Percentiles rank a stretch among this genome's conserved stretches.
phyloP scores from a whole-genome alignment of 2,797 vertebrate species.

The Euphonia xanthogaster region DNA sequence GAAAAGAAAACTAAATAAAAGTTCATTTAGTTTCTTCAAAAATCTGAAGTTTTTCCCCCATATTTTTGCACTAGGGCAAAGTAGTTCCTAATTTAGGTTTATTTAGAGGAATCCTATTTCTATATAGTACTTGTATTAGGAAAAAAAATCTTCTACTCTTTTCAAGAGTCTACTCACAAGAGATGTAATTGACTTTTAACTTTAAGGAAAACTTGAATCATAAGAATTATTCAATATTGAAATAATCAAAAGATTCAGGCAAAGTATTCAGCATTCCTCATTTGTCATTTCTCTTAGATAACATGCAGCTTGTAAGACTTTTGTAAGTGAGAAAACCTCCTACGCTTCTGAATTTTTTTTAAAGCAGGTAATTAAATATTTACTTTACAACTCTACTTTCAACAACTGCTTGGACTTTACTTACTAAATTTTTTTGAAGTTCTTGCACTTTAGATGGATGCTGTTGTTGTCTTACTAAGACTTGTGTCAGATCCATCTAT shows the following conservation, averaged over 20 bases:
- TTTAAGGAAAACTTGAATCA: neutral
- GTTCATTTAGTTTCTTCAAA: neutral
- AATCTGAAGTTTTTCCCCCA: neutral
- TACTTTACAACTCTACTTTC: neutral
- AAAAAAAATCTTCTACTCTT: neutral
- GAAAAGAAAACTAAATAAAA: neutral
- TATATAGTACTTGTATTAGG: neutral
- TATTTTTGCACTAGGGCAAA: neutral
- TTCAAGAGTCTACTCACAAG: neutral
- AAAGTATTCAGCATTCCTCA: neutral
- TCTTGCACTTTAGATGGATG: neutral
- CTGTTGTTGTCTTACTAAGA: neutral
- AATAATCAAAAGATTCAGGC: neutral
- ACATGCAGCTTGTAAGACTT: neutral
- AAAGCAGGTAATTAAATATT: neutral
- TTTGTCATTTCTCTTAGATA: neutral
- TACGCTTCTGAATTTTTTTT: neutral
- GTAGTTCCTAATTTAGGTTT: neutral
- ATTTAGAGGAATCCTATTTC: neutral
- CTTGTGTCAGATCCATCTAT: neutral
- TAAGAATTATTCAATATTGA: neutral
- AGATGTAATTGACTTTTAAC: neutral
- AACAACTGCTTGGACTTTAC: neutral
- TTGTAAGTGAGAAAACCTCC: neutral
- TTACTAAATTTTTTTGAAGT: neutral